Conservation (phyloP, 2,888 invertebrate species). For the Chymomyza amoena region DNA sequence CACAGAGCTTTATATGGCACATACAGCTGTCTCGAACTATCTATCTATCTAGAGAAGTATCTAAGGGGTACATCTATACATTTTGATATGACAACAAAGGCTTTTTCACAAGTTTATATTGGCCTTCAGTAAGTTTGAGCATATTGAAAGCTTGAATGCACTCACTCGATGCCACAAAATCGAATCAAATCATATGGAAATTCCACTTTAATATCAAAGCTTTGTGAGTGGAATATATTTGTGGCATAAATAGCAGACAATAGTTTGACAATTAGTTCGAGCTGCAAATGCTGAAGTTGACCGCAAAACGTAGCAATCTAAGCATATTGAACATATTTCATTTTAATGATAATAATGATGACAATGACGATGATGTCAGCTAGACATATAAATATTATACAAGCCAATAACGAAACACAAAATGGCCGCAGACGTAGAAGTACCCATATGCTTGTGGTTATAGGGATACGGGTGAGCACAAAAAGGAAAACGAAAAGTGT, state of each 20-base stretch:
- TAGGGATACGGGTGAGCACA: neutral
- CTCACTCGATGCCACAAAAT: neutral
- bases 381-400: conserved; percentile 41
- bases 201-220: neutral
- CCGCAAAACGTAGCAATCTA: neutral
- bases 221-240: neutral
- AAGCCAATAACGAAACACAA: conserved; percentile 41
- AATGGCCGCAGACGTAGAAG: conserved; percentile 14
- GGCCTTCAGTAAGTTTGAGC: neutral
- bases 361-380: conserved; percentile 40
- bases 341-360: neutral
- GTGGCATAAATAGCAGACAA: neutral
- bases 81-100: conserved; percentile 1
- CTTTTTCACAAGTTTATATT: conserved; percentile 1
- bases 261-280: neutral
- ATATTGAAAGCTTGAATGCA: neutral
- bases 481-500: neutral
- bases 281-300: neutral
- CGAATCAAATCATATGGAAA: neutral
- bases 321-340: neutral
- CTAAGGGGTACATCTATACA: neutral
- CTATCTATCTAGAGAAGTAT: neutral
- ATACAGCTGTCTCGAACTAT: conserved; percentile 7
- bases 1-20: conserved; percentile 19
- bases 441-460: neutral